Conservation (phyloP, 2,797 vertebrate species). For the Eleutherodactylus coqui region DNA sequence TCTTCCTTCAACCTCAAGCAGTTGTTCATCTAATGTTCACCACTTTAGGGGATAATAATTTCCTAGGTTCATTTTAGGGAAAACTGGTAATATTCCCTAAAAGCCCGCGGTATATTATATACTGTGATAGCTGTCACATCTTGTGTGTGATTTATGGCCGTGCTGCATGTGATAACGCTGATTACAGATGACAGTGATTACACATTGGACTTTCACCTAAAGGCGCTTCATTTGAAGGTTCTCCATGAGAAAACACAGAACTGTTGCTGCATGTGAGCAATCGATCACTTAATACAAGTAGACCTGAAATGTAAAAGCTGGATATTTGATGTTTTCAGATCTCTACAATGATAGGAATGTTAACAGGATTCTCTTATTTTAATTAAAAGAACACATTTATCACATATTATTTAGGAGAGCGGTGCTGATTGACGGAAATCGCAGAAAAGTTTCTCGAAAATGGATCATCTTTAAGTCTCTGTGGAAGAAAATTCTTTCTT, state of each 20-base stretch:
- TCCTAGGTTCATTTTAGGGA: not conserved
- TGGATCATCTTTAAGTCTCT: not conserved
- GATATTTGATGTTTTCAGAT: conserved; percentile 13
- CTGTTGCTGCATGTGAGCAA: conserved; percentile 37
- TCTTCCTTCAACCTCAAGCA: not conserved
- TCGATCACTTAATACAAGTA: conserved; percentile 2
- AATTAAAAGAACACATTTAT: conserved; percentile 7
- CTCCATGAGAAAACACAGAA: conserved; percentile 40
- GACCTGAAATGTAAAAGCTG: not conserved
- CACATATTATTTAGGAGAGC: not conserved
- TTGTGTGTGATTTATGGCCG: conserved; percentile 13
- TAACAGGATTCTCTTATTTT: conserved; percentile 1
- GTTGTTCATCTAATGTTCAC: not conserved
- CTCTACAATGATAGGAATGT: not conserved
- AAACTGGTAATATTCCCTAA: not conserved
- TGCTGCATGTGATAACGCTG: not conserved
- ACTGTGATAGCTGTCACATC: not conserved
- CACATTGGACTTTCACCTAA: conserved; percentile 56
- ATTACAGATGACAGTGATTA: conserved; percentile 7
- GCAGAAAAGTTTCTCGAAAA: not conserved
- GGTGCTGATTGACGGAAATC: not conserved
- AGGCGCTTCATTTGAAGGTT: conserved; percentile 38
- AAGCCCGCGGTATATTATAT: not conserved
- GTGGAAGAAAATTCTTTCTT: not conserved
- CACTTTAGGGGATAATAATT: not conserved